Base-by-base conservation (phyloP, 92 coral and sea anemone species). In the Phenganax marumi region DNA sequence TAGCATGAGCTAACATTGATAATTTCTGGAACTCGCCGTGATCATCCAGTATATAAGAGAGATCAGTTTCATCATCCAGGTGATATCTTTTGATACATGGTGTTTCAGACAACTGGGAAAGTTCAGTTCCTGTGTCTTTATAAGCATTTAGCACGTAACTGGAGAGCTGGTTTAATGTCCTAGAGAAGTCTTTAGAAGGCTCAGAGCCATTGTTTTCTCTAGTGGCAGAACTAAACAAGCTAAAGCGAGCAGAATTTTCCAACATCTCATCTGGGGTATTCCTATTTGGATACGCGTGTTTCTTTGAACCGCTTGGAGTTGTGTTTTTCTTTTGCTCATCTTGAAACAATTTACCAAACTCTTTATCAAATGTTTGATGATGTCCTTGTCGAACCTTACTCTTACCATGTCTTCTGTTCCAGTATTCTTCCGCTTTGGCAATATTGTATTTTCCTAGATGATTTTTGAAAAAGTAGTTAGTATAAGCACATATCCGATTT, bases 1-100 rank as follows among this genome's bases (percentile, higher is more conserved):
- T 77, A 23, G 48, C 69, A 62, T 77, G 64, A 6, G 61, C 82
- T 17, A 77, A 17, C 82, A 77, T 77, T 23, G 82, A 77, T 62
- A 77, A 46, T 43, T 65, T 58, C 48, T 43, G 48, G 39, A 46
- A 77, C 16, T 77, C 62, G 33, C 47, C 48, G 10, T 26, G 13
- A 56, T 77, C 55, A 6, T 77, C 82, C 12, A 26, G 48, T 12
- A 77, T 22, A 11, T 77, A 55, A 8, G 82, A 58, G 22, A 77
- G 52, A 47, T 77, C 82, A 39, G 55, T 72, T 47, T 77, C 71
- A 12, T 58, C 82, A 18, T 77, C 82, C 23, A 60, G 19, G 61
- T 77, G 48, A 22, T 60, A 77, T 16, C 57, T 25, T 49, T 60
- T 12, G 46, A 18, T 24, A 60, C 11, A 4, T 60, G 13, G 22